phyloP scores from a whole-genome alignment of 2,888 invertebrate species.

The Folsomia manolachei region DNA sequence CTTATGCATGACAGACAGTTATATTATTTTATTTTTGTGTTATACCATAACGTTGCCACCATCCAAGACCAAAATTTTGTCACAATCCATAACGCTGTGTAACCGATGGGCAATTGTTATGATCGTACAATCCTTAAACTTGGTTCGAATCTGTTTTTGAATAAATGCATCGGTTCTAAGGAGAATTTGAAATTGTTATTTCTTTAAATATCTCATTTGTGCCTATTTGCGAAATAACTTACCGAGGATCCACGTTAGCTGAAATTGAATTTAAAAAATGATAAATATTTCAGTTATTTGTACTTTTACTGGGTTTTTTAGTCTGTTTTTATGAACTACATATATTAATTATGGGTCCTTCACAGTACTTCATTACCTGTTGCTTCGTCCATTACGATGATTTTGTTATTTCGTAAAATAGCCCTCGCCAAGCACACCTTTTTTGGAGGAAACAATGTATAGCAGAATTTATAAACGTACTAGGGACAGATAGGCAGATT shows the following conservation, averaged over 20 bases:
- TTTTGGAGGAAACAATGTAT: background rate
- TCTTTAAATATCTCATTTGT: no score
- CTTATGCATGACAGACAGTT: background rate
- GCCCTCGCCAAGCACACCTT: slow-evolving; percentile 73
- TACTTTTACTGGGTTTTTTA: no score
- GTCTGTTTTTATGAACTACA: background rate
- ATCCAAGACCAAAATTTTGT: slow-evolving; percentile 81
- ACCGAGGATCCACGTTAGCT: no score
- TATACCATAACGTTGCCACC: slow-evolving; percentile 65
- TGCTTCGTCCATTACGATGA: slow-evolving; percentile 86
- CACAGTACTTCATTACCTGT: slow-evolving; percentile 79
- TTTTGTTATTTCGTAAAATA: slow-evolving; percentile 75
- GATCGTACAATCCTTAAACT: slow-evolving; percentile 78
- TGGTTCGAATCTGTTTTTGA: slow-evolving; percentile 74
- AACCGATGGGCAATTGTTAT: slow-evolving; percentile 86
- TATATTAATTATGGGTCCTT: background rate
- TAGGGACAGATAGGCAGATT: no score
- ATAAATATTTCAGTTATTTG: no score
- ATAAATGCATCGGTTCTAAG: slow-evolving; percentile 76
- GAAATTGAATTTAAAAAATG: no score
- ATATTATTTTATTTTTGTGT: background rate
- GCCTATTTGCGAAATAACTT: no score
- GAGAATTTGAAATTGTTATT: no score
- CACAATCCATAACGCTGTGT: slow-evolving; percentile 89
- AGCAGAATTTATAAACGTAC: slow-evolving; percentile 11